Evolutionary conservation across 64 coral and sea anemone genomes (phyloP), one percentile per base, ranked within the genome.

Genomic region (Montipora cactus): DNA sequence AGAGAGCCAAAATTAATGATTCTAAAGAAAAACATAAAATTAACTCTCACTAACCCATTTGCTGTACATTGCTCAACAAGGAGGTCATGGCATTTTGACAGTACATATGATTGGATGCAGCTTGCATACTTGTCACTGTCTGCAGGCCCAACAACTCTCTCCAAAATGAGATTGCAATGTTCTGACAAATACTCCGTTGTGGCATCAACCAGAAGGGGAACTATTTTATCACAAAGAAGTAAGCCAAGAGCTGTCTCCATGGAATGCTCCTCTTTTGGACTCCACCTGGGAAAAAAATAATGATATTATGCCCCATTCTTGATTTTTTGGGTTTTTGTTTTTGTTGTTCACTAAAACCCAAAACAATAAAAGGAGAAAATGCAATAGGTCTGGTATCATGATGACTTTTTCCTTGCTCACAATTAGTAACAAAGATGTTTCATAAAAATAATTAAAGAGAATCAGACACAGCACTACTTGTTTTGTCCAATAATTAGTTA

Each of bases 131-230:
- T 90, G 22, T 99, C 98, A 69, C 89, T 89, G 47, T 99, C 98
- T 16, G 92, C 89, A 77, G 92, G 80, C n/a, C 89, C 98, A 75
- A 94, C 87, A 15, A 99, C 89, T 46, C 89, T 70, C 23, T 99
- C 98, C 67, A 99, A 87, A 28, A 99, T 94, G 23, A 71, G 64
- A 11, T 85, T 94, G 19, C 92, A 90, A 72, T 79, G 85, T 50
- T 99, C 98, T 72, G 58, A 90, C 7, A 99, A 64, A 76, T 99
- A 99, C 51, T 96, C 98, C 59, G 90, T 96, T 45, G 95, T 96
- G 8, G 95, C 89, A 79, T 99, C 98, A 3, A 99, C 92, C 78
- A 94, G 21, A 18, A 99, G 45, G 13, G 98, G 98, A 3, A 90
- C 81, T 58, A 96, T 78, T 21, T 83, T 94, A 47, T 93, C 81